Conservation (phyloP, 2,113 vertebrate species). For the Tetrao urogallus region DNA sequence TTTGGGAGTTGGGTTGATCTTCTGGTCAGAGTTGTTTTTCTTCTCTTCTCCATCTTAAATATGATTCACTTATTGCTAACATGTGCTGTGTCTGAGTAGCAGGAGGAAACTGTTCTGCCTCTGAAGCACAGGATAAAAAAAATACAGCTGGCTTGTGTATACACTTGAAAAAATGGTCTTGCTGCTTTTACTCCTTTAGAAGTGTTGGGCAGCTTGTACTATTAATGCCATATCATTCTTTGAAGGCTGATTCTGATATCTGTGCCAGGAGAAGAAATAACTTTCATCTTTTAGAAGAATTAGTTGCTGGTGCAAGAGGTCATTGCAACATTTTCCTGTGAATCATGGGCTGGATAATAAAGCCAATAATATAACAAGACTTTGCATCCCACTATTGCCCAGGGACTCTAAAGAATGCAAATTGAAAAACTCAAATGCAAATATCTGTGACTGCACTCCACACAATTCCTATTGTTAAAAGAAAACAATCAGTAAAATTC, state of each 20-base stretch:
- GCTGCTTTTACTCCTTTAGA: constrained; percentile 45
- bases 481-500: background rate
- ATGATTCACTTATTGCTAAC: constrained; percentile 66
- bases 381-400: constrained; percentile 38
- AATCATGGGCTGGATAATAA: constrained; percentile 53
- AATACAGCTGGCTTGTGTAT: constrained; percentile 58
- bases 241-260: constrained; percentile 56
- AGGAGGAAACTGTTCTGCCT: constrained; percentile 55
- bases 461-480: background rate
- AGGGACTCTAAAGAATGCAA: constrained; percentile 55
- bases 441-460: constrained; percentile 19
- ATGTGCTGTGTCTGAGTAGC: constrained; percentile 55
- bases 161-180: constrained; percentile 19
- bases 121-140: constrained; percentile 39
- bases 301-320: constrained; percentile 61
- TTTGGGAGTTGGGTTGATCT: constrained; percentile 18
- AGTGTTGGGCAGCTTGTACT: constrained; percentile 67
- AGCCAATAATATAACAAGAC: constrained; percentile 51
- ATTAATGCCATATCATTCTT: constrained; percentile 64
- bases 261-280: constrained; percentile 60
- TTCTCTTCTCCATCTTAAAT: constrained; percentile 51
- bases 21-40: constrained; percentile 48
- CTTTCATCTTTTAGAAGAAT: constrained; percentile 67
- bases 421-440: constrained; percentile 11
- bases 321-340: constrained; percentile 61